A percentile compares a stretch with the other conserved stretches of the same genome.
Conservation (phyloP, 2,888 invertebrate genomes). For the Icerya purchasi region DNA sequence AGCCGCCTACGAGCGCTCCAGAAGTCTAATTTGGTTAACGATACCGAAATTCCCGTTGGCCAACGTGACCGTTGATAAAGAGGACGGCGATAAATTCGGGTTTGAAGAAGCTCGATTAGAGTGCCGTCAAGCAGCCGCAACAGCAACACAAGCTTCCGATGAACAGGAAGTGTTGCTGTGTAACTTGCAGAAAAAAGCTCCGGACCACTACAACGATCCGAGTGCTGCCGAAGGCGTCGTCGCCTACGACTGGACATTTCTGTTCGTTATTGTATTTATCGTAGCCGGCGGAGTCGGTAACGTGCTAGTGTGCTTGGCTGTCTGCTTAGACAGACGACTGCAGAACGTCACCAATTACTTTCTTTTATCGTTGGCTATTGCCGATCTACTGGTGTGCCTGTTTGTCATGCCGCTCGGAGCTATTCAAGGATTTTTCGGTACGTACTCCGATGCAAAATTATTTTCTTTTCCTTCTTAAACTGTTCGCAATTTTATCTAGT, state of each 20-base stretch:
- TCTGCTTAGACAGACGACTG: conserved; percentile 65
- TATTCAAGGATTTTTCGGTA: conserved; percentile 79
- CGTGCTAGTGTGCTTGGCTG: conserved; percentile 79
- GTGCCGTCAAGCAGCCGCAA: neutral
- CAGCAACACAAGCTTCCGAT: too few relatives aligned
- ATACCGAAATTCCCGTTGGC: conserved; percentile 7
- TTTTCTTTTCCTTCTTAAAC: too few relatives aligned
- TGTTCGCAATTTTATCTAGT: too few relatives aligned
- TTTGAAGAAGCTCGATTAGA: conserved; percentile 3
- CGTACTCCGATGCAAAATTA: too few relatives aligned
- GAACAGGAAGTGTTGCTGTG: neutral
- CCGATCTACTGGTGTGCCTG: conserved; percentile 76
- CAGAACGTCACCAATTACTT: conserved; percentile 95
- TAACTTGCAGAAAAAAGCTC: too few relatives aligned
- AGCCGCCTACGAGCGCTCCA: neutral
- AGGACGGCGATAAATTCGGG: neutral
- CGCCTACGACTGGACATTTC: conserved; percentile 56
- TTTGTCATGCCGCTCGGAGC: conserved; percentile 93
- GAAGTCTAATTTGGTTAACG: conserved; percentile 8
- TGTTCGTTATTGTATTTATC: conserved; percentile 66
- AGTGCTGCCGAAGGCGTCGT: neutral
- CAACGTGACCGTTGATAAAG: conserved; percentile 8
- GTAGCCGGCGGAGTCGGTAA: conserved; percentile 76
- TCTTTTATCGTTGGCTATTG: conserved; percentile 74
- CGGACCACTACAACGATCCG: too few relatives aligned